phyloP scores from a whole-genome alignment of 2,888 invertebrate species.

The Sinodicranocentrus sp. region DNA sequence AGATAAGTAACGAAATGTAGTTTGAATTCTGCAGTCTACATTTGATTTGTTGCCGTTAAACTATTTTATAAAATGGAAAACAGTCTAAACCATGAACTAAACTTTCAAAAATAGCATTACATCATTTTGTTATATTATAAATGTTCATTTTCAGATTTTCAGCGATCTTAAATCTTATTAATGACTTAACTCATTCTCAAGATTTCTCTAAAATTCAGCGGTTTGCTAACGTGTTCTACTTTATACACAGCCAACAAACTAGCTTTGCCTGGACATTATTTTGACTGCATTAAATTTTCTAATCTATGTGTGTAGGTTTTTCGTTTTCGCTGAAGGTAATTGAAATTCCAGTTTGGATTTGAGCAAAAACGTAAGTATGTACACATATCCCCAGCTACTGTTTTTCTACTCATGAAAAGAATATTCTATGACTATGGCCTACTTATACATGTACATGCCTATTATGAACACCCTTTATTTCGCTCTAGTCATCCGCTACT shows the following conservation, averaged over 20 bases:
- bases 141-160: too few relatives aligned
- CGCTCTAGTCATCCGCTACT: background rate
- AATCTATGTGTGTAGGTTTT: too few relatives aligned
- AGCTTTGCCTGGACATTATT: too few relatives aligned
- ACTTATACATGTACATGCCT: too few relatives aligned
- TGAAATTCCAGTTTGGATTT: background rate
- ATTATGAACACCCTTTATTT: constrained; percentile 1
- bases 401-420: background rate
- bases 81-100: too few relatives aligned
- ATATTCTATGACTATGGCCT: background rate
- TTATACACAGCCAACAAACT: too few relatives aligned
- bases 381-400: background rate
- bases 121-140: background rate
- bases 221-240: too few relatives aligned
- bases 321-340: background rate
- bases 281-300: too few relatives aligned
- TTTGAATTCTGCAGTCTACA: background rate
- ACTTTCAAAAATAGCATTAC: background rate
- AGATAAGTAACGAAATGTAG: background rate
- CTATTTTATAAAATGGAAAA: too few relatives aligned
- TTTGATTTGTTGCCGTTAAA: background rate
- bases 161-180: too few relatives aligned
- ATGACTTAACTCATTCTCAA: too few relatives aligned
- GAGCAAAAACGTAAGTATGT: background rate
- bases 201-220: too few relatives aligned